Evolutionary conservation across 2,797 vertebrate species (phyloP).

Genomic region (Pristis pectinata): DNA sequence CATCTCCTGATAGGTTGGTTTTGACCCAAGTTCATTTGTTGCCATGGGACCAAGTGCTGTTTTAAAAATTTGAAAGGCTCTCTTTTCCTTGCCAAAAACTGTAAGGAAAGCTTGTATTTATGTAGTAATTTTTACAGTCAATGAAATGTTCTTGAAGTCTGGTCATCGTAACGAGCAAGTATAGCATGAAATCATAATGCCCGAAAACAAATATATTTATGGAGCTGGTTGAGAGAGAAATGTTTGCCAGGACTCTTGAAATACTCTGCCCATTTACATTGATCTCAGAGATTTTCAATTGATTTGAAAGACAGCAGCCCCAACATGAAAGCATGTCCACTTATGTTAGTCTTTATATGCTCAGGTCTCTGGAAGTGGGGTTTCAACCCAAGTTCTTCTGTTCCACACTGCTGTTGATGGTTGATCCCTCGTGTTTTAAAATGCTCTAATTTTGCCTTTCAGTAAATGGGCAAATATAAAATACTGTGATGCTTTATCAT

Average conservation of each 20-base stretch:
- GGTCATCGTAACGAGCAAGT: too few relatives aligned
- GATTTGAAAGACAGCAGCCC: neutral
- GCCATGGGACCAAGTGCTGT: neutral
- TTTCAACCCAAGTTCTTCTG: neutral
- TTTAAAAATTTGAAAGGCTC: neutral
- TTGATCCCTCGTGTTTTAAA: too few relatives aligned
- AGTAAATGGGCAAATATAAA: neutral
- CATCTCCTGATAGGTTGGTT: neutral
- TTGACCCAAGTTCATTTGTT: neutral
- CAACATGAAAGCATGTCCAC: neutral
- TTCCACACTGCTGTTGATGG: neutral
- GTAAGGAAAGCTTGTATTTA: neutral
- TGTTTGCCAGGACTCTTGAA: neutral
- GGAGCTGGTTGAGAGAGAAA: neutral
- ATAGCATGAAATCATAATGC: too few relatives aligned
- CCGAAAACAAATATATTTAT: neutral
- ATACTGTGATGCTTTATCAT: too few relatives aligned
- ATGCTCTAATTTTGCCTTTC: neutral
- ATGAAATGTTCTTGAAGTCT: too few relatives aligned
- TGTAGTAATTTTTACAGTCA: too few relatives aligned
- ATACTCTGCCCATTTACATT: neutral
- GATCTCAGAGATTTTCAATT: neutral
- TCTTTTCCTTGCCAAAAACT: neutral
- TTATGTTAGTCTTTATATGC: neutral
- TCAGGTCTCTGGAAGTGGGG: too few relatives aligned